These are phyloP conservation scores for Nesospiza acunhae DNA, from an alignment of 2,113 vertebrate species.

Conservation along the genomic window DNA sequence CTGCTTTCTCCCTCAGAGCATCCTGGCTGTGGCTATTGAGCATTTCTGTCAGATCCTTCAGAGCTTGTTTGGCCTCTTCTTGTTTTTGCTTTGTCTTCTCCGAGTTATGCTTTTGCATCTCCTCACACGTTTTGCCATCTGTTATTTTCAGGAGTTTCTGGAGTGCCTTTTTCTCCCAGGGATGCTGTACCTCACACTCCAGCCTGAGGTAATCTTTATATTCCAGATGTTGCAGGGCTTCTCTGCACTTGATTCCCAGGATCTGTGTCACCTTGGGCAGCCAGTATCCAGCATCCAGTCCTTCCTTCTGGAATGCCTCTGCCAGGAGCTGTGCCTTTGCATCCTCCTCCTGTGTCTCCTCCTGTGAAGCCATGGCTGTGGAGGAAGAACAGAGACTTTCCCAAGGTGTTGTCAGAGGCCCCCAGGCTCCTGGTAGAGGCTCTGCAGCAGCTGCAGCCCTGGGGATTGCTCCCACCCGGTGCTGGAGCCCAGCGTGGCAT, in stretches of 20 bases:
- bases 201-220: too few species aligned
- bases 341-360: rapidly evolving
- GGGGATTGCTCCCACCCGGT: background rate
- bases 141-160: too few species aligned
- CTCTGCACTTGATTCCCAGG: too few species aligned
- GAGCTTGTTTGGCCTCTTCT: too few species aligned
- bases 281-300: background rate
- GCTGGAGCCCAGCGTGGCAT: background rate
- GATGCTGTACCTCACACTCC: too few species aligned
- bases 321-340: background rate
- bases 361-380: constrained; percentile 9
- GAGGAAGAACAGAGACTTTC: background rate
- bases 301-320: constrained; percentile 3
- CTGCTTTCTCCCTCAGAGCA: too few species aligned
- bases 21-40: too few species aligned
- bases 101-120: background rate
- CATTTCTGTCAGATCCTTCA: too few species aligned
- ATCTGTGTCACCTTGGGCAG: background rate
- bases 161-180: too few species aligned
- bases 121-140: rapidly evolving
- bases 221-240: too few species aligned
- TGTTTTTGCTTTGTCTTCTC: too few species aligned
- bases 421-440: background rate
- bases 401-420: background rate
- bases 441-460: background rate